Conservation (phyloP, 2,797 vertebrate genomes). For the Poecilia wingei region DNA sequence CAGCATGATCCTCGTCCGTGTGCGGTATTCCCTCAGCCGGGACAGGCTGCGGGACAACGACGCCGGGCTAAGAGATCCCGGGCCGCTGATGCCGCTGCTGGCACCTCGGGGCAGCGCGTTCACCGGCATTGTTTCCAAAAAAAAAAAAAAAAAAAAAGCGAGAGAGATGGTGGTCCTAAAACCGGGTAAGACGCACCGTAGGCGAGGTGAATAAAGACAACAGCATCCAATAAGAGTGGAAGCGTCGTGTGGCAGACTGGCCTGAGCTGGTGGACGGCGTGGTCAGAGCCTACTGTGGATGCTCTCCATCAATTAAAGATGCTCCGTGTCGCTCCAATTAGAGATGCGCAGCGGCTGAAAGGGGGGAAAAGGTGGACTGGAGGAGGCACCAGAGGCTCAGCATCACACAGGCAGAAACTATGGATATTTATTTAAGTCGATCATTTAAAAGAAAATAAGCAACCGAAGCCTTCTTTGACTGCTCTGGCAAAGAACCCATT, state of each 20-base stretch:
- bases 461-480: constrained; percentile 22
- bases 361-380: constrained; percentile 37
- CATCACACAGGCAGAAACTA: constrained; percentile 2
- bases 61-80: constrained; percentile 85
- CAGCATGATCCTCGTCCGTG: constrained; percentile 92
- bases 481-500: constrained; percentile 54
- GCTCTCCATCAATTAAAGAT: constrained; percentile 57
- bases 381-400: constrained; percentile 37
- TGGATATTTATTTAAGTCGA: not conserved
- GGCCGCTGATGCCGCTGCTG: constrained; percentile 57
- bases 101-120: constrained; percentile 80
- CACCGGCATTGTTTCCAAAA: constrained; percentile 80
- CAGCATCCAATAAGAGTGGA: constrained; percentile 35
- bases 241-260: constrained; percentile 5
- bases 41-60: constrained; percentile 92
- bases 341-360: constrained; percentile 50
- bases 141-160: constrained; percentile 1
- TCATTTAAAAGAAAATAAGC: not conserved
- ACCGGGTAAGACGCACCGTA: constrained; percentile 16
- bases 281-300: constrained; percentile 39
- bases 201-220: constrained; percentile 23
- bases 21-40: constrained; percentile 88
- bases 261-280: not conserved
- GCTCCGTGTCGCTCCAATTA: constrained; percentile 49
- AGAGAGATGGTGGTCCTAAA: not conserved